Base-by-base conservation (phyloP, 2,113 vertebrate genomes). In the Helogale parvula region DNA sequence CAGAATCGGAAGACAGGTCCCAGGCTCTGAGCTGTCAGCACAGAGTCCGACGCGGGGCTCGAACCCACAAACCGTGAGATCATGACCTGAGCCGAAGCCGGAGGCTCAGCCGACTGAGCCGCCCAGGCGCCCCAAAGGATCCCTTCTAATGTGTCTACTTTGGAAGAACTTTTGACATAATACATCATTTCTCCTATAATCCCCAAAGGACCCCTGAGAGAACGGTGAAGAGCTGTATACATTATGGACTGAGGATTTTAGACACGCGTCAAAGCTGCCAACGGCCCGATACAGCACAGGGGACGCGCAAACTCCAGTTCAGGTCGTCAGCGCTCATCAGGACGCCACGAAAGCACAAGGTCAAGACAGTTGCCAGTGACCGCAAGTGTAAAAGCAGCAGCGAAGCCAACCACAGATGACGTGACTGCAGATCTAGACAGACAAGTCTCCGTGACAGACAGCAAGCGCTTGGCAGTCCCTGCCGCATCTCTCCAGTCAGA, bases 191-290 rank as follows among this genome's bases (percentile, higher is more conserved):
- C 95, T 97, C 93, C 95, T 92, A 91, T 72, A 96, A 98, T 95
- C 95, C 97, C 97, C 98, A 98, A 96, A 98, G 95, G 97, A 98
- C 90, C 97, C 95, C 98, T 98, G 97, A 97, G 86, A 88, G 80
- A 97, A 96, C n/a, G 97, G 96, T 98, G 45, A 88, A 97, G 68
- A 95, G 72, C 97, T 68, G 94, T 98, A 97, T 71, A 86, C 90
- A 98, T 97, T 98, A 96, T 93, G 88, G 93, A 96, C 66, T 83
- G 81, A 95, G 95, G 94, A 96, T 93, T 98, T 76, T 93, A 98
- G 97, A 88, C 96, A 98, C 97, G 95, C 93, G 93, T 96, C 95
- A 98, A 93, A 95, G 41, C 79, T 93, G 94, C 74, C 88, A 98
- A 74, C 60, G 93, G 93, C 97, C 96, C 98, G 97, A 96, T 95